Base-by-base conservation (phyloP, 2,797 vertebrate genomes). In the Poeciliopsis gracilis region DNA sequence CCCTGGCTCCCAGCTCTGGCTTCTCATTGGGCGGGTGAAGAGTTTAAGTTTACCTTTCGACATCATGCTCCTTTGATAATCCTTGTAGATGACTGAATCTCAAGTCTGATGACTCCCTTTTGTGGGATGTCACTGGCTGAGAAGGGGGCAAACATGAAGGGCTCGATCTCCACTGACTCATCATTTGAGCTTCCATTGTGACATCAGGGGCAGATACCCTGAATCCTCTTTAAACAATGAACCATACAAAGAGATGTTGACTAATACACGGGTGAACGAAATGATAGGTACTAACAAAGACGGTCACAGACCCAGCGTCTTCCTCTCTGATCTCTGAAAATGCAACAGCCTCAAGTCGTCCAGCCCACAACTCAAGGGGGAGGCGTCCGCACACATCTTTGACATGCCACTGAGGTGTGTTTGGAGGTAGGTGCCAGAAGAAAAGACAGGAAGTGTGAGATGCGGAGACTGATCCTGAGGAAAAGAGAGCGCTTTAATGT, bases 31-130 rank as follows among this genome's bases (percentile, higher is more conserved):
- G 83, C 73, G 30, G 85, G 76, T 84, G 23, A 81, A 74, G 51
- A 83, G 85, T 82, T 77, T 51, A 88, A 84, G 88, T 92, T 91
- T 92, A 90, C 87, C 90, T 92, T 93, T 90, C 75, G n/a, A 90
- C 89, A 90, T 92, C 86, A 77, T 88, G 90, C 87, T 90, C 88
- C 83, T 89, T 86, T 90, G 87, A 93, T 92, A 88, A 90, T 87
- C 80, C 83, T 82, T 77, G 80, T 73, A 87, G 89, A 90, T 75
- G 86, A 80, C 85, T 77, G 75, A 75, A 83, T 85, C 72, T 85
- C 47, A 11, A 70, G 86, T 77, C 79, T 55, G 77, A 78, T 87
- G 70, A 80, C 84, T 86, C 71, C 66, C 74, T 82, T 86, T 77
- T 82, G 69, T 66, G 38, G 69, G 49, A 78, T 76, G 85, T 75